Conservation (phyloP, 2,888 invertebrate genomes). For the Criorhina ranunculi region DNA sequence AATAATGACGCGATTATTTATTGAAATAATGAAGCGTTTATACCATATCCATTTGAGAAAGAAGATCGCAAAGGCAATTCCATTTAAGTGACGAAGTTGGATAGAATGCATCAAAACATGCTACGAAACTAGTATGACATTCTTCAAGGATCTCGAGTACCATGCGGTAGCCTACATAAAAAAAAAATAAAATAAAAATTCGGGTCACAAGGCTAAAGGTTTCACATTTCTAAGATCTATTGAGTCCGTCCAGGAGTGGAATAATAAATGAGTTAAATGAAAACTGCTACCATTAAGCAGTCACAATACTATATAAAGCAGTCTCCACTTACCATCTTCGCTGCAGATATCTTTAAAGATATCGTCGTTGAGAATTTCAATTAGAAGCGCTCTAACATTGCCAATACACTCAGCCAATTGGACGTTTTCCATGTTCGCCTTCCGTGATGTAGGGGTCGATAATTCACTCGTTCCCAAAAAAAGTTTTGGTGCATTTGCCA, state of each 20-base stretch:
- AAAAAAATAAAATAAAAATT: neutral
- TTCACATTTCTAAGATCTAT: too few species aligned
- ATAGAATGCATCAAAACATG: constrained; percentile 98
- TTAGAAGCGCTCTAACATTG: constrained; percentile 92
- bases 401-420: constrained; percentile 94
- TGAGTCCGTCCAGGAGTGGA: too few species aligned
- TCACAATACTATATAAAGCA: neutral
- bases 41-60: constrained; percentile 90
- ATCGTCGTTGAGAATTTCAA: constrained; percentile 92
- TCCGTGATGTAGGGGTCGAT: constrained; percentile 79
- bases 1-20: neutral
- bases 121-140: constrained; percentile 94
- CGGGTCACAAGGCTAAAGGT: too few species aligned
- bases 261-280: too few species aligned
- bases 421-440: constrained; percentile 87
- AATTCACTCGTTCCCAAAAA: constrained; percentile 76
- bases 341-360: constrained; percentile 84
- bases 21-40: constrained; percentile 59
- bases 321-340: constrained; percentile 81
- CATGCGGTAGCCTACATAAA: constrained; percentile 86
- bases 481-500: constrained; percentile 72
- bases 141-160: constrained; percentile 92
- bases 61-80: constrained; percentile 94
- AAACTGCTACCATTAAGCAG: too few species aligned
- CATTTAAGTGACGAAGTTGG: constrained; percentile 97